Base-by-base conservation (phyloP, 2,797 vertebrate species). In the Nannoperca australis region DNA sequence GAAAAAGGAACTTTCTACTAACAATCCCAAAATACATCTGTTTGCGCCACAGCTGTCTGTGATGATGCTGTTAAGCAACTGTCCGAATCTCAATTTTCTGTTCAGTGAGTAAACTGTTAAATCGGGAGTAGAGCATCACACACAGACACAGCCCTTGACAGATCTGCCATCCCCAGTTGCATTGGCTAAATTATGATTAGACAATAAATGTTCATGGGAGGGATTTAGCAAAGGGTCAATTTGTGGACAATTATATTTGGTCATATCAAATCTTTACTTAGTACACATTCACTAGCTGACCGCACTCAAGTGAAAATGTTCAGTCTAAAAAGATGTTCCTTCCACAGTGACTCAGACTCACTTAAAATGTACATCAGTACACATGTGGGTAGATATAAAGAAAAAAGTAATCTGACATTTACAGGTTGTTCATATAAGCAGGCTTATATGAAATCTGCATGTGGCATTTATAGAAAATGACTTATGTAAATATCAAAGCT, bases 401-500 rank as follows among this genome's bases (percentile, higher is more conserved):
- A 51, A 36, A 54, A 53, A 58, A 58, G 49, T 51, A 59, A 27
- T 74, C 9, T 81, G 82, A 83, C 84, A 78, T 87, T 84, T 83
- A 72, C 13, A 54, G 22, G 22, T 61, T 58, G 36, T 58, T 81
- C 34, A 32, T 58, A 44, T 59, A 50, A 70, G 75, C 15, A 5
- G 4, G 14, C 22, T 40, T 65, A 7, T 70, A 22, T 69, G 9
- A 73, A 76, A 73, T 7, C 63, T 53, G 27, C 27, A 20, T 18
- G 32, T 65, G 54, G 58, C 54, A 50, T 62, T 64, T 9, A 83
- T 40, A 62, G 69, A 59, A 77, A 73, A 34, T 49, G 1, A n/a
- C 6, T 32, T 65, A 72, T 70, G 64, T 79, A 84, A 89, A 89
- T 86, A 77, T 60, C 84, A 83, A 42, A 74, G 68, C 61, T 61